phyloP scores from a whole-genome alignment of 2,888 invertebrate species.

The Malacosoma neustria region DNA sequence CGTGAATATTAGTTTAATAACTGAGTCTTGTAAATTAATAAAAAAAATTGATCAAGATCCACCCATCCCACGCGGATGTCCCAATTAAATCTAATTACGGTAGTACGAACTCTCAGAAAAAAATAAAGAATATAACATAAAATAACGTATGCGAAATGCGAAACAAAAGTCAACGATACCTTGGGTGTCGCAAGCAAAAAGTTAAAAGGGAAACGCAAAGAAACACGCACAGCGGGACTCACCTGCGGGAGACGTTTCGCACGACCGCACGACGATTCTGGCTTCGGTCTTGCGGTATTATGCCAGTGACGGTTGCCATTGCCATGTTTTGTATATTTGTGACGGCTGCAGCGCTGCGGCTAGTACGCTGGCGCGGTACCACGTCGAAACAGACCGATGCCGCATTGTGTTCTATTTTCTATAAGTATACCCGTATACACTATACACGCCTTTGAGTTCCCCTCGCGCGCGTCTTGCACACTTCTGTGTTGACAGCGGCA shows the following conservation, averaged over 20 bases:
- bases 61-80: not conserved
- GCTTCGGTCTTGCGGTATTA: slow-evolving; percentile 25
- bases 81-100: not conserved
- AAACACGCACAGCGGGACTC: slow-evolving; percentile 43
- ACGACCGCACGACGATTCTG: slow-evolving; percentile 12
- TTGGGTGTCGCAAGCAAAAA: slow-evolving; percentile 31
- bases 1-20: no score
- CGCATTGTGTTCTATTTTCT: slow-evolving; percentile 60
- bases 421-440: slow-evolving; percentile 39
- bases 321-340: slow-evolving; percentile 45
- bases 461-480: slow-evolving; percentile 16
- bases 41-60: no score
- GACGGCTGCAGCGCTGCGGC: slow-evolving; percentile 33
- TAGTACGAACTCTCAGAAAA: not conserved
- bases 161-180: slow-evolving; percentile 33
- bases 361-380: slow-evolving; percentile 47
- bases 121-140: not conserved
- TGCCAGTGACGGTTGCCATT: slow-evolving; percentile 26
- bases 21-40: no score
- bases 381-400: slow-evolving; percentile 58
- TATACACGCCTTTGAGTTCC: slow-evolving; percentile 22
- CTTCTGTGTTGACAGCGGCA: slow-evolving; percentile 16
- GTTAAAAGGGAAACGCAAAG: slow-evolving; percentile 12
- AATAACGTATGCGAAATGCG: not conserved
- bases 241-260: slow-evolving; percentile 30